Percentiles rank a stretch among this genome's conserved stretches.
These are phyloP conservation scores for Microplitis manilae DNA, from an alignment of 2,888 invertebrate species.

Conservation along the genomic window DNA sequence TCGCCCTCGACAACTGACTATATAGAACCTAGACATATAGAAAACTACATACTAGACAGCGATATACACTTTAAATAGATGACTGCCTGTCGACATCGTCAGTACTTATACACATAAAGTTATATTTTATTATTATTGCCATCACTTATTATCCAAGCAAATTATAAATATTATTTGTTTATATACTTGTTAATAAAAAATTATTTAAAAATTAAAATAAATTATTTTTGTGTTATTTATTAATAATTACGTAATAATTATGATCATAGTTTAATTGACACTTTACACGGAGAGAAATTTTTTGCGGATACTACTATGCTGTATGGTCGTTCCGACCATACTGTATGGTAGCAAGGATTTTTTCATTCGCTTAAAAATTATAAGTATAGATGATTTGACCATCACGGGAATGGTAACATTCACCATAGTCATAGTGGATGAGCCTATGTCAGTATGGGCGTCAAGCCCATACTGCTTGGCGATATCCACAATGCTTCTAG, in stretches of 20 bases:
- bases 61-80: constrained; percentile 39
- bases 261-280: not conserved
- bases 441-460: too few species aligned
- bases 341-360: too few species aligned
- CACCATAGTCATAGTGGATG: too few species aligned
- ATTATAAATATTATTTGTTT: not conserved
- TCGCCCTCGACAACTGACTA: constrained; percentile 37
- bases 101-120: not conserved
- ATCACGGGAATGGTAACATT: too few species aligned
- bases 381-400: too few species aligned
- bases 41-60: constrained; percentile 31
- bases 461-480: too few species aligned
- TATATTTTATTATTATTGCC: not conserved
- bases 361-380: too few species aligned
- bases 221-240: not conserved
- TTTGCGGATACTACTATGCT: too few species aligned
- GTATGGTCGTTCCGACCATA: too few species aligned
- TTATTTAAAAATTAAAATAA: not conserved
- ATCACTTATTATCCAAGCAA: not conserved
- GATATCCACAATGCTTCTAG: too few species aligned
- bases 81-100: constrained; percentile 9
- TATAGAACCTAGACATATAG: not conserved
- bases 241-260: not conserved
- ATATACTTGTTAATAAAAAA: not conserved
- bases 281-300: too few species aligned